Conservation (phyloP, 2,888 invertebrate genomes). For the Catocala nupta region DNA sequence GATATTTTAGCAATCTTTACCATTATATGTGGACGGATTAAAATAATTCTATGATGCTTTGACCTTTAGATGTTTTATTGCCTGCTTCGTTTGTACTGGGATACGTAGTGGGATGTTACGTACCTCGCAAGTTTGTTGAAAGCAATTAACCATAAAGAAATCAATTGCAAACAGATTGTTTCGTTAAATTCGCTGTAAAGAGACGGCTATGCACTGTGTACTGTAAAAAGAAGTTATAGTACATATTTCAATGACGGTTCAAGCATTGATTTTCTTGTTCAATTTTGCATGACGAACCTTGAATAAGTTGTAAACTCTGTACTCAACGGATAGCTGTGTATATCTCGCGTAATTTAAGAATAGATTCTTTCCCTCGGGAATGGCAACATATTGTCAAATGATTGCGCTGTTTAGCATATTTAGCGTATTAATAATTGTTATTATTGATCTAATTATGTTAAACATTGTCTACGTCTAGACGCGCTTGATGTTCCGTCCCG, state of each 20-base stretch:
- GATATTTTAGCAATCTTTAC: conserved; percentile 23
- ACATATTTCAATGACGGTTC: background rate
- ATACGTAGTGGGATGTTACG: conserved; percentile 6
- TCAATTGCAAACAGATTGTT: background rate
- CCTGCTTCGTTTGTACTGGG: background rate
- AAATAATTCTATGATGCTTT: conserved; percentile 18
- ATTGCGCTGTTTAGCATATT: background rate
- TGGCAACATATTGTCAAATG: background rate
- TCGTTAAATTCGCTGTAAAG: background rate
- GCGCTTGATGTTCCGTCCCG: too few species aligned
- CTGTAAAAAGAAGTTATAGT: background rate
- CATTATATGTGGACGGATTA: conserved; percentile 11
- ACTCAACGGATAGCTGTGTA: background rate
- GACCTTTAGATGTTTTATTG: conserved; percentile 13
- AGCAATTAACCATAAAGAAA: conserved; percentile 12
- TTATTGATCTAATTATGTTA: too few species aligned
- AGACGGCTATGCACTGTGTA: background rate
- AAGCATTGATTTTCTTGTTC: conserved; percentile 2
- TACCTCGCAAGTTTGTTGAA: conserved; percentile 5
- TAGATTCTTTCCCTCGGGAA: background rate
- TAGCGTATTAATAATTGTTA: too few species aligned
- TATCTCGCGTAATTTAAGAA: conserved; percentile 3
- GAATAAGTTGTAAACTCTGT: background rate
- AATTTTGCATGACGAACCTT: conserved; percentile 3
- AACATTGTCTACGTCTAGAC: too few species aligned